Conservation (phyloP, 2,113 vertebrate genomes). For the Phalacrocorax brasilianus region DNA sequence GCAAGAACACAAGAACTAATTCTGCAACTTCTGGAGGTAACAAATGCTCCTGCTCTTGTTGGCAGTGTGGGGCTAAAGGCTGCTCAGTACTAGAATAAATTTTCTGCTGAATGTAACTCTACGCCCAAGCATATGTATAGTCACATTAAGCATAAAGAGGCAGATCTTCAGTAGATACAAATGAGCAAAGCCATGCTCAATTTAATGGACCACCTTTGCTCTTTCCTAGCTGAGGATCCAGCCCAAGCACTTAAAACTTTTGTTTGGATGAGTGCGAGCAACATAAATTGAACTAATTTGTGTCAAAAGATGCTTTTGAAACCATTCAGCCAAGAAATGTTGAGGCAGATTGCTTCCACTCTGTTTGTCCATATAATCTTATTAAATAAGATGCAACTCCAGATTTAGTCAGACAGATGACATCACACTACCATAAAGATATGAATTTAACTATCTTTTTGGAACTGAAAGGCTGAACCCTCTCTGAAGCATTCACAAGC, state of each 20-base stretch:
- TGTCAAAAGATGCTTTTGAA: conserved; percentile 54
- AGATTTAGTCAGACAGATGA: conserved; percentile 7
- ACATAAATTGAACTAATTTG: conserved; percentile 61
- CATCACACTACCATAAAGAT: neutral
- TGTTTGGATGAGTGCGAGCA: too few species aligned
- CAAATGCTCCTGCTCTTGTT: neutral
- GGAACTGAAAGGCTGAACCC: neutral
- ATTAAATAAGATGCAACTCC: conserved; percentile 19
- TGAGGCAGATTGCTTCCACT: conserved; percentile 44
- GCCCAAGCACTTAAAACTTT: conserved; percentile 24
- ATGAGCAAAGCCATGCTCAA: neutral
- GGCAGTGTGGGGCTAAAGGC: neutral
- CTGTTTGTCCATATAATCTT: conserved; percentile 30
- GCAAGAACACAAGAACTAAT: neutral
- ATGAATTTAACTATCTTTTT: neutral
- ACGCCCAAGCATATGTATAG: neutral
- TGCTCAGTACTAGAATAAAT: neutral
- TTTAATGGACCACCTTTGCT: neutral
- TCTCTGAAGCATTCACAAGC: neutral
- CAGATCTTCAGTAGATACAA: neutral
- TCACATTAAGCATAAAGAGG: neutral
- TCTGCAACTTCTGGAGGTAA: neutral
- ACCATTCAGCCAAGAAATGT: conserved; percentile 40
- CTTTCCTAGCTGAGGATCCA: neutral
- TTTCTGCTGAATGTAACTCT: neutral